phyloP scores from a whole-genome alignment of 2,113 vertebrate genomes.

The Terrapene triunguis region DNA sequence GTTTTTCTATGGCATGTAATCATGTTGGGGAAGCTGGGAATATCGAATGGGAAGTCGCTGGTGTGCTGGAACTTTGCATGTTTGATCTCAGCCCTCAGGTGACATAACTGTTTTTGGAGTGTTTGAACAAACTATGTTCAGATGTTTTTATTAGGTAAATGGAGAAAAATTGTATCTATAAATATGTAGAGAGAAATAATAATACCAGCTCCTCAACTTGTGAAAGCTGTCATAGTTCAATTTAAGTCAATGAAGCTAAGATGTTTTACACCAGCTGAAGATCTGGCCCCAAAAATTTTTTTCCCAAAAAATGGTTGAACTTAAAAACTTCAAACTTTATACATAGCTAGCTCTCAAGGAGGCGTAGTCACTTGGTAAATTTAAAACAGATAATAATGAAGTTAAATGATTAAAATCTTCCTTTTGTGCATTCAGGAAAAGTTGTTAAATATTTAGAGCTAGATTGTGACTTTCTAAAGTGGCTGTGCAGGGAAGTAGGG shows the following conservation, averaged over 20 bases:
- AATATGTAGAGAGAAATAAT: neutral
- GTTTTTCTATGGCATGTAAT: neutral
- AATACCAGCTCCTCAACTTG: neutral
- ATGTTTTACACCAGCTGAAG: neutral
- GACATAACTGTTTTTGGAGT: neutral
- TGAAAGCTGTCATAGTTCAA: neutral
- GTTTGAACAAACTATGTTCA: neutral
- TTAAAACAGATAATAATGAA: rapidly evolving
- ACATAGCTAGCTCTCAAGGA: neutral
- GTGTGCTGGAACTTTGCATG: neutral
- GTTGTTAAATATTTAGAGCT: neutral
- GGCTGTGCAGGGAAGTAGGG: neutral
- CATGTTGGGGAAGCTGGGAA: neutral
- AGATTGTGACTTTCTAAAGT: conserved; percentile 7
- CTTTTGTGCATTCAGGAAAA: neutral
- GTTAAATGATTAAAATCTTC: neutral
- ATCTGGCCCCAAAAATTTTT: neutral
- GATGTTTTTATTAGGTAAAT: neutral
- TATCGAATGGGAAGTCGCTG: neutral
- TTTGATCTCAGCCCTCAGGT: neutral
- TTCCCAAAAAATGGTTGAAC: neutral
- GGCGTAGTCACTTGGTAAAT: neutral
- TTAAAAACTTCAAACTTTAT: neutral
- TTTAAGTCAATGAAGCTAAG: neutral
- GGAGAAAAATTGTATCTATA: neutral